Conservation (phyloP, 2,797 vertebrate species). For the Anableps anableps region DNA sequence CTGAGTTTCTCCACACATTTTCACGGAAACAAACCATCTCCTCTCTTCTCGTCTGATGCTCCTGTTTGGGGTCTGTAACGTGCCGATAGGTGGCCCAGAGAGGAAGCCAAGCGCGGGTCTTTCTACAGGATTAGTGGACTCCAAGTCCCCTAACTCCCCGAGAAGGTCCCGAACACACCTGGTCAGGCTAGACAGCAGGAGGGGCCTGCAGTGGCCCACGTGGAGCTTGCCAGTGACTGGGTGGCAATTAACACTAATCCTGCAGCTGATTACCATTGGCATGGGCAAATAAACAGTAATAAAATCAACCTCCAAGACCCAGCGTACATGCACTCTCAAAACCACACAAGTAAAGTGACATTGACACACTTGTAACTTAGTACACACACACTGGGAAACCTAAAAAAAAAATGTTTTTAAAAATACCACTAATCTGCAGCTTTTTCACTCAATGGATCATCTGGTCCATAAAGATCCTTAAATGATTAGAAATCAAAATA, state of each 20-base stretch:
- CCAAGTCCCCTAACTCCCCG: slow-evolving; percentile 15
- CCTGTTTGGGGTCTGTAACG: slow-evolving; percentile 65
- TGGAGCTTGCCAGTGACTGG: slow-evolving; percentile 74
- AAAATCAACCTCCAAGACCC: slow-evolving; percentile 65
- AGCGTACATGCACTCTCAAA: slow-evolving; percentile 51
- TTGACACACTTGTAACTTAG: slow-evolving; percentile 29
- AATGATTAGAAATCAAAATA: not conserved
- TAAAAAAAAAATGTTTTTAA: not conserved
- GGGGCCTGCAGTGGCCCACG: slow-evolving; percentile 61
- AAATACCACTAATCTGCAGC: not conserved
- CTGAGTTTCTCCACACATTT: slow-evolving; percentile 62
- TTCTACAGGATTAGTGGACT: slow-evolving; percentile 58
- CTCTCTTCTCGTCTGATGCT: slow-evolving; percentile 40
- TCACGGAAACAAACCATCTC: slow-evolving; percentile 42
- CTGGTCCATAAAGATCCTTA: not conserved
- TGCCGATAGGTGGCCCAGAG: slow-evolving; percentile 71
- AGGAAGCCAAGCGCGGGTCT: slow-evolving; percentile 54
- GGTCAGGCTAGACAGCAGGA: slow-evolving; percentile 33
- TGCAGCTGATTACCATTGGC: slow-evolving; percentile 77
- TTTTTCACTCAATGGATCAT: not conserved
- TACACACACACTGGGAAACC: not conserved
- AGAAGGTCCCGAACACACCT: slow-evolving; percentile 44
- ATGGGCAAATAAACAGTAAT: slow-evolving; percentile 81
- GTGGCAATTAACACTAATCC: slow-evolving; percentile 82
- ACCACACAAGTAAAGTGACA: slow-evolving; percentile 33